Conservation (phyloP, 1,140 invertebrate genomes). For the Lepidurus couesii region DNA sequence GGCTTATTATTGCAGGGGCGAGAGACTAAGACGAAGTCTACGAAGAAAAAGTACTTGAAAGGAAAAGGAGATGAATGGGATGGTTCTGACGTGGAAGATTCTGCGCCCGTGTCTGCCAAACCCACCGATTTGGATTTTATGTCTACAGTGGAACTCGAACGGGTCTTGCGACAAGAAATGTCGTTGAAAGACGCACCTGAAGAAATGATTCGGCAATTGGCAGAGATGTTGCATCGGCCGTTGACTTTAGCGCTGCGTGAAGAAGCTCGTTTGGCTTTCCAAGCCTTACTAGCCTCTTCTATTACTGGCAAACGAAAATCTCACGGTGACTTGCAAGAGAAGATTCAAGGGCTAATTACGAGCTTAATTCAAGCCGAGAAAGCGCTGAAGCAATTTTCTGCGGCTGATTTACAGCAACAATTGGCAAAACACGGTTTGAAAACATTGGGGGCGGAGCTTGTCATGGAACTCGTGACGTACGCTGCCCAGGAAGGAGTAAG, state of each 20-base stretch:
- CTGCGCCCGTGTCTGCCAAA: conserved; percentile 43
- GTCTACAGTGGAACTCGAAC: conserved; percentile 59
- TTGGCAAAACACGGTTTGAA: conserved; percentile 76
- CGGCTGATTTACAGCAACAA: conserved; percentile 53
- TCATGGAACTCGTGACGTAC: conserved; percentile 62
- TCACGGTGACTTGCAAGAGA: conserved; percentile 72
- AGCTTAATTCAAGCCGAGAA: conserved; percentile 61
- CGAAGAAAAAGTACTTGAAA: conserved; percentile 60
- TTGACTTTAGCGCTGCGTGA: conserved; percentile 52
- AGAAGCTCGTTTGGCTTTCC: conserved; percentile 61
- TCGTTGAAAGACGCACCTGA: conserved; percentile 47
- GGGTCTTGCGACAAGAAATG: conserved; percentile 56
- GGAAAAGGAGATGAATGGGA: conserved; percentile 54
- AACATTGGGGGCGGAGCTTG: conserved; percentile 71
- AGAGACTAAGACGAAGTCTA: conserved; percentile 91
- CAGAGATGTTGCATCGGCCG: conserved; percentile 45
- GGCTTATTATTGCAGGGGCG: conserved; percentile 54
- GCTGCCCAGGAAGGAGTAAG: conserved; percentile 47
- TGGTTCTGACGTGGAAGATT: conserved; percentile 44
- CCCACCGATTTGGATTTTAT: conserved; percentile 57
- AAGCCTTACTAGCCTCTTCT: conserved; percentile 60
- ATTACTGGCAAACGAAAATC: conserved; percentile 63
- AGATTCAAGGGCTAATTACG: conserved; percentile 44
- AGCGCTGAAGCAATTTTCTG: conserved; percentile 64
- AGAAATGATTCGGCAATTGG: conserved; percentile 47